Base-by-base conservation (phyloP, 2,888 invertebrate species). In the Phrixothrix hirtus region DNA sequence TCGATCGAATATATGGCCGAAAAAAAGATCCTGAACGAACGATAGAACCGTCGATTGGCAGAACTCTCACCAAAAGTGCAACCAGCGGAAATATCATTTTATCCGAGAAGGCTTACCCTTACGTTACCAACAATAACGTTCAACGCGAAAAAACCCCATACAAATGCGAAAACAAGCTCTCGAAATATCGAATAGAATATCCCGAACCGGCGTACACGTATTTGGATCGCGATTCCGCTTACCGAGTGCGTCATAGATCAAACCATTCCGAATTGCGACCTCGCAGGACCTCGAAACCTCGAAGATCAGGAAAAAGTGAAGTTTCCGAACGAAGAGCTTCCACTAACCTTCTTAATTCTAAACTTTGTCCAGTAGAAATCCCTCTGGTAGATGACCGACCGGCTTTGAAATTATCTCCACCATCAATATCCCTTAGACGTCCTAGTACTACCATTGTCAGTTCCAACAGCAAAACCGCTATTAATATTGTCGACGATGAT, bases 1-100 rank as follows among this genome's bases (percentile, higher is more conserved):
- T 90, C 64, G 88, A 89, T 68, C 83, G 83, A 67, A 84, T 87
- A 61, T 85, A 87, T 15, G 72, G 74, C 36, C 78, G 83, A 62
- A 81, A 81, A 67, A 78, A 77, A 58, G 81, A 86, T 68, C 81
- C 82, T 1, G 89, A 89, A 63, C 47, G 85, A 74, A 87, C 87
- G 0, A 75, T 87, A 35, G 88, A 88, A 65, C 86, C 88, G 0
- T 73, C 75, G 1, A 45, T 79, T 0, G 74, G 78, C 60, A 77
- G 78, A 30, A 42, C 62, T 12, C 71, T 89, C 17, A 77, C 84
- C 63, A 85, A 88, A 70, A 90, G 88, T 70, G 81, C 88, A 10
- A 88, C 89, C 1, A 83, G 85, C 2, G 66, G 71, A 10, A 75
- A 72, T 59, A 85, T 89, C 43, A 78, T 88, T 6, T 79, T 90